A percentile compares a stretch with the other conserved stretches of the same genome.
Evolutionary conservation across 2,888 invertebrate species (phyloP).

Genomic region (Athripsodes cinereus): DNA sequence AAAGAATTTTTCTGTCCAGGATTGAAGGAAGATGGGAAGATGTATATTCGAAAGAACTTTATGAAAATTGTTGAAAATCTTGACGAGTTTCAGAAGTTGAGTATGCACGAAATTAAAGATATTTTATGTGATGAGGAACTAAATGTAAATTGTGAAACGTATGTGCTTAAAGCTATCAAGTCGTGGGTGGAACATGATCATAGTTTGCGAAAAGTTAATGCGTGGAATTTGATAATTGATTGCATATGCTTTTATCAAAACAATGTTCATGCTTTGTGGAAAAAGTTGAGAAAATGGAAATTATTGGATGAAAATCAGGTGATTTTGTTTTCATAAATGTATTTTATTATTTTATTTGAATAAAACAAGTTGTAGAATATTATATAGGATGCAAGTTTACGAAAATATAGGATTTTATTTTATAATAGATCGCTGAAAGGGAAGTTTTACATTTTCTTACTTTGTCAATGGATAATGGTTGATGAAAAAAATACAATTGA

Average conservation of each 20-base stretch:
- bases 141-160: constrained; percentile 66
- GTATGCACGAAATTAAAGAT: constrained; percentile 55
- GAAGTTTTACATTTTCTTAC: no score
- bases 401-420: no score
- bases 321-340: no score
- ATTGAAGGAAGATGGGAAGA: constrained; percentile 55
- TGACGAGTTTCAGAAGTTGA: constrained; percentile 57
- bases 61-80: constrained; percentile 56
- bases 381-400: no score
- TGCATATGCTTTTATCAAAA: constrained; percentile 3
- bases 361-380: no score
- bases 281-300: constrained; percentile 52
- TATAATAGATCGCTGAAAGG: no score
- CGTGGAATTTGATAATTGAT: constrained; percentile 47
- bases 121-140: constrained; percentile 65
- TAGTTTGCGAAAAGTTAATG: constrained; percentile 46
- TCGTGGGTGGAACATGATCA: constrained; percentile 62
- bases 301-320: constrained; percentile 49
- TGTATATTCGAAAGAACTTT: constrained; percentile 55
- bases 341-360: no score
- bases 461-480: no score
- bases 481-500: no score
- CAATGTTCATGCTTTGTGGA: constrained; percentile 30
- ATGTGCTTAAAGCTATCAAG: constrained; percentile 67
- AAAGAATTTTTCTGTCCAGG: constrained; percentile 63